Evolutionary conservation across 1,140 invertebrate species (phyloP).

Genomic region (Zophobas atratus): DNA sequence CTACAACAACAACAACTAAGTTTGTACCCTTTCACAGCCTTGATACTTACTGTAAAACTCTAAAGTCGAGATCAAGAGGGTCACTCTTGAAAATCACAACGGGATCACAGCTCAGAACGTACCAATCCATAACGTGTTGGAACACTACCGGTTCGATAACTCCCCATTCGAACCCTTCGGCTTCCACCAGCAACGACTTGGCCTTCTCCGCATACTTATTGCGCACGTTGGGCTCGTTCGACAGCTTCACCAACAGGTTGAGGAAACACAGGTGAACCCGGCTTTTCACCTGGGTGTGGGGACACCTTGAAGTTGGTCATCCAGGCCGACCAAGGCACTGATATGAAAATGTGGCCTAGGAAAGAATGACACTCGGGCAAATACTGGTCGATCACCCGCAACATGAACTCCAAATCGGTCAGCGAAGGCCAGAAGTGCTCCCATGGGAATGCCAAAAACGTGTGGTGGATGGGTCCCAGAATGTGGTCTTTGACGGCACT

Average conservation of each 20-base stretch:
- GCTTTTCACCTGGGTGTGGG: conserved; percentile 65
- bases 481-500: conserved; percentile 79
- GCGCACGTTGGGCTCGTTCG: conserved; percentile 80
- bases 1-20: conserved; percentile 56
- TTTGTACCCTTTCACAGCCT: conserved; percentile 17
- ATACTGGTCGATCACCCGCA: conserved; percentile 80
- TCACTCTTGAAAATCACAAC: conserved; percentile 75
- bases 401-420: conserved; percentile 80
- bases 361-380: conserved; percentile 81
- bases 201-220: conserved; percentile 66
- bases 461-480: conserved; percentile 77
- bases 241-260: conserved; percentile 78
- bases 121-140: conserved; percentile 83
- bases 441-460: conserved; percentile 81
- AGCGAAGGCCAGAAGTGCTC: conserved; percentile 79
- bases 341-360: conserved; percentile 79
- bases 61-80: conserved; percentile 68
- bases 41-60: conserved; percentile 68
- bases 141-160: conserved; percentile 77
- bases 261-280: conserved; percentile 74
- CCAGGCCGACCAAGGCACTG: conserved; percentile 74
- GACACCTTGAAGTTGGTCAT: conserved; percentile 67
- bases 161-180: conserved; percentile 81
- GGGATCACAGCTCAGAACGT: conserved; percentile 83
- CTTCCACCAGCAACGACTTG: conserved; percentile 73